Evolutionary conservation across 2,888 invertebrate genomes (phyloP), one percentile per base, ranked within the genome.

Genomic region (Eremobia ochroleuca): DNA sequence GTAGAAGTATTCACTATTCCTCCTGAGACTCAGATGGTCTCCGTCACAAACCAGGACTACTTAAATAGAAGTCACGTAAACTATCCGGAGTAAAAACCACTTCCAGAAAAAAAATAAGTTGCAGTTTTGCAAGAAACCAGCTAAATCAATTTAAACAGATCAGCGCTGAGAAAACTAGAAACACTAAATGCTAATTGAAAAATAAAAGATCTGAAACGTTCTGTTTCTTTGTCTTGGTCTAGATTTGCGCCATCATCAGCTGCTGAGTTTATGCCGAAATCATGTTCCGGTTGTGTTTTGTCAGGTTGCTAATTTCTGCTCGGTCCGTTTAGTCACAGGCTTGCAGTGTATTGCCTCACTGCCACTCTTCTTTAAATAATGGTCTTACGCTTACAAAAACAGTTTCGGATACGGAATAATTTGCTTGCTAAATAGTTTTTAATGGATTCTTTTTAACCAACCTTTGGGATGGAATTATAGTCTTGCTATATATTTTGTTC

Each of bases 261-360:
- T 81, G 74, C 71, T 76, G 55, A 81, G 76, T 70, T 77, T 55
- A 75, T 85, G 81, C 80, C 43, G 76, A 78, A 83, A 83, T 75
- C 40, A 58, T 86, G 85, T 84, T 88, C 85, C 88, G 82, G 79
- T 69, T 68, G 62, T 78, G 58, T 86, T 88, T 87, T 80, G 81
- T 81, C 76, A 73, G 80, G 85, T 88, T 64, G 77, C 73, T 78
- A 61, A 85, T 62, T 68, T 86, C 82, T 84, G 74, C 79, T 77
- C 79, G 69, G 69, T 77, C 75, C 75, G 77, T 73, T 88, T 88
- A 80, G 83, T 82, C 81, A 85, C 86, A 85, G 83, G 77, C 76
- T 78, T 79, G 74, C 67, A 74, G 72, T 49, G 9, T 34, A 49
- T 88, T 88, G 84, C 86, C 34, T 37, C 80, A 87, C 28, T 40